Evolutionary conservation across 2,113 vertebrate genomes (phyloP).

Genomic region (Coracopsis vasa): DNA sequence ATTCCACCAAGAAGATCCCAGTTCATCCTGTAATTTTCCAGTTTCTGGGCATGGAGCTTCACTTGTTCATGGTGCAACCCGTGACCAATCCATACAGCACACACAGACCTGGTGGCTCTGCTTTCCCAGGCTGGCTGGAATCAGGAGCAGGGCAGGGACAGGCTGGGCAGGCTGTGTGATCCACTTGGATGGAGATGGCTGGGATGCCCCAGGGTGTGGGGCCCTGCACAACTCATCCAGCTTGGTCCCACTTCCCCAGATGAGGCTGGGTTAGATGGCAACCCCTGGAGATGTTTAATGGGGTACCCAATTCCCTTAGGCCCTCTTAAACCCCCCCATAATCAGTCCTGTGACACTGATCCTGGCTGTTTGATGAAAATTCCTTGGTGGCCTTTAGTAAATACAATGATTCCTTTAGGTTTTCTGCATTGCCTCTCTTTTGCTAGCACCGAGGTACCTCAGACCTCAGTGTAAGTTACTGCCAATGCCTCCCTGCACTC

Average conservation of each 20-base stretch:
- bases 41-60: not conserved
- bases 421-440: not conserved
- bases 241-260: not conserved
- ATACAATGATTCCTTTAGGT: not conserved
- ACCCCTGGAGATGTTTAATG: not conserved
- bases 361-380: not conserved
- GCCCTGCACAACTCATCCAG: not conserved
- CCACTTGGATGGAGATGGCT: not conserved
- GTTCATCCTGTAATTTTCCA: not conserved
- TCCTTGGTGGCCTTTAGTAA: not conserved
- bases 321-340: not conserved
- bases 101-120: not conserved
- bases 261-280: not conserved
- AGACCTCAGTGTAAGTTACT: not conserved
- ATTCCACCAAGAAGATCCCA: not conserved
- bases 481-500: not conserved
- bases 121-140: not conserved
- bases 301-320: not conserved
- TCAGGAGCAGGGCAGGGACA: not conserved
- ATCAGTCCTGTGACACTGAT: not conserved
- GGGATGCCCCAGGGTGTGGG: not conserved
- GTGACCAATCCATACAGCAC: rapidly evolving
- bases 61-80: not conserved
- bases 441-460: not conserved
- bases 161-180: not conserved